Conservation (phyloP, 23 tunicate genomes). For the Styela clava region DNA sequence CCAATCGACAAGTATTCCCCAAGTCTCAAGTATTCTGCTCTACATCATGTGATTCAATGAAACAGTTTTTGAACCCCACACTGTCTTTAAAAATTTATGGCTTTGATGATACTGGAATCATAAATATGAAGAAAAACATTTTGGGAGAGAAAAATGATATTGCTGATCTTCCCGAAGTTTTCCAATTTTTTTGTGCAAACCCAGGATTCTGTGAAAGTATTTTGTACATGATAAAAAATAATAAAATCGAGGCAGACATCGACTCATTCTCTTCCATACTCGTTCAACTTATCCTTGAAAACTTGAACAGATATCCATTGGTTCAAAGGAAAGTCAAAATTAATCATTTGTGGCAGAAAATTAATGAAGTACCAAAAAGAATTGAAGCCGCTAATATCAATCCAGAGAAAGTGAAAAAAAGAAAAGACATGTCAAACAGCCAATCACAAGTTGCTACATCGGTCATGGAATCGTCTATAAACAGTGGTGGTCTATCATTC, state of each 20-base stretch:
- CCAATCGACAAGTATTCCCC: not conserved
- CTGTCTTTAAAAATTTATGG: not conserved
- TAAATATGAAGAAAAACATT: not conserved
- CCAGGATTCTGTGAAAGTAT: conserved; percentile 4
- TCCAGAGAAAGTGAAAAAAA: not conserved
- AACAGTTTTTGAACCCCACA: not conserved
- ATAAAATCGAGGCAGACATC: not conserved
- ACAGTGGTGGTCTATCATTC: not conserved
- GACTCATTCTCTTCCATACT: not conserved
- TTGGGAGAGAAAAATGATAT: not conserved
- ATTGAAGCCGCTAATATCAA: not conserved
- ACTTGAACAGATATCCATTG: not conserved
- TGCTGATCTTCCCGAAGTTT: not conserved
- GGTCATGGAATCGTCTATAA: not conserved
- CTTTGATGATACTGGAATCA: not conserved
- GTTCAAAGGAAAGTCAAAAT: not conserved
- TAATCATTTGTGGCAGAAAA: not conserved
- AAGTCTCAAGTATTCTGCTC: not conserved
- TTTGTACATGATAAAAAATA: not conserved
- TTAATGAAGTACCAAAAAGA: not conserved
- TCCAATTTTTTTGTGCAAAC: not conserved
- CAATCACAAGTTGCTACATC: not conserved
- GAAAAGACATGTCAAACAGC: not conserved
- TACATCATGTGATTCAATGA: not conserved
- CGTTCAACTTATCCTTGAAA: not conserved